Evolutionary conservation across 2,888 invertebrate genomes (phyloP).

Genomic region (Plagodis pulveraria): DNA sequence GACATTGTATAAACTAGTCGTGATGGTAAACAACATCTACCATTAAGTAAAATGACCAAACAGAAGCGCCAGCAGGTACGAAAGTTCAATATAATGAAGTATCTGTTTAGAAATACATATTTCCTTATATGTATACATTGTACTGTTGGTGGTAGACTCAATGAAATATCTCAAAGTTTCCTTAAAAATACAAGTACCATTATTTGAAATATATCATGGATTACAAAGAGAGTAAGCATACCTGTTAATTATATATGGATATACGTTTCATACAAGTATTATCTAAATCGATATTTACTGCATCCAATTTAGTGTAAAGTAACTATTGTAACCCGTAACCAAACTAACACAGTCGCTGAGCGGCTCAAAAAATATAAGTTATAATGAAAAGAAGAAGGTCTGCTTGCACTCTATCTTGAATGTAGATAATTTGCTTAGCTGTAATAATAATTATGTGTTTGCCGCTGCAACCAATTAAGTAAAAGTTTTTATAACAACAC

Average conservation of each 20-base stretch:
- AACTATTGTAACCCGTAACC: too few relatives aligned
- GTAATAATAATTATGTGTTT: conserved; percentile 14
- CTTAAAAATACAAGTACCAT: conserved; percentile 28
- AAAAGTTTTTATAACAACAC: conserved; percentile 10
- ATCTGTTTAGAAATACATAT: too few relatives aligned
- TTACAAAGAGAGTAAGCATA: conserved; percentile 10
- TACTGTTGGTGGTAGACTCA: conserved; percentile 2
- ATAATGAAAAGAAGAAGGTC: conserved; percentile 15
- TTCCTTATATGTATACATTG: conserved; percentile 10
- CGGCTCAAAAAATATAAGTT: background rate
- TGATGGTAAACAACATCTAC: too few relatives aligned
- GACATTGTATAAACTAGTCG: background rate
- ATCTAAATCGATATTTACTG: background rate
- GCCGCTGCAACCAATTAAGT: conserved; percentile 5
- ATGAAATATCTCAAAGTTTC: conserved; percentile 7
- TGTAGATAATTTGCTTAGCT: conserved; percentile 18
- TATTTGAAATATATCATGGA: conserved; percentile 3
- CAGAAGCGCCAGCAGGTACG: too few relatives aligned
- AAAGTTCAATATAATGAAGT: too few relatives aligned
- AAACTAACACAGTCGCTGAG: too few relatives aligned
- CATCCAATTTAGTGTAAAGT: background rate
- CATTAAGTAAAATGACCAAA: too few relatives aligned
- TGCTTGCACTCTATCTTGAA: conserved; percentile 19
- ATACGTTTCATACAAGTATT: background rate
- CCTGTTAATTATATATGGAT: background rate